phyloP scores from a whole-genome alignment of 2,797 vertebrate species.

The Hafferia zeledoni region DNA sequence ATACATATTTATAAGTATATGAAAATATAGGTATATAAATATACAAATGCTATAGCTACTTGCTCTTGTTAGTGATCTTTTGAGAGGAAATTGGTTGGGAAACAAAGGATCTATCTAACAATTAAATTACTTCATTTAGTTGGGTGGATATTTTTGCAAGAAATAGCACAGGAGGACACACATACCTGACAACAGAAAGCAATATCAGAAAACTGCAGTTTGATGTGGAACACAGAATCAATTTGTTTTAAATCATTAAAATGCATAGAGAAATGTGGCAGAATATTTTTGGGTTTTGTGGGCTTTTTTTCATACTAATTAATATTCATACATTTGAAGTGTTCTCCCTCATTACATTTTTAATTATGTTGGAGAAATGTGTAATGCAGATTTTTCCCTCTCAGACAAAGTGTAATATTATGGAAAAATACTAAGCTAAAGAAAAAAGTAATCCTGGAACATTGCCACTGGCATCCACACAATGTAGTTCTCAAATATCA shows the following conservation, averaged over 20 bases:
- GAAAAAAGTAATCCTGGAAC: not conserved
- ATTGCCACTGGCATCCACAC: not conserved
- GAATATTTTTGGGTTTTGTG: not conserved
- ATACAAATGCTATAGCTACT: not conserved
- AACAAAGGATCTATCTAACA: not conserved
- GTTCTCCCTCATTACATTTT: not conserved
- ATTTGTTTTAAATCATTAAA: not conserved
- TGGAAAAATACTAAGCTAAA: conserved; percentile 7
- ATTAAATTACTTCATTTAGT: not conserved
- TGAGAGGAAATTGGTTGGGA: not conserved
- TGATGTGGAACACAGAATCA: not conserved
- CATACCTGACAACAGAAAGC: not conserved
- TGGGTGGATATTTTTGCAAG: not conserved
- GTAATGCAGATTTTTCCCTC: not conserved
- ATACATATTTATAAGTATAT: not conserved
- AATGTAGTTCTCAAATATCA: conserved; percentile 36
- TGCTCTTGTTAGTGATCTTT: not conserved
- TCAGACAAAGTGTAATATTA: not conserved
- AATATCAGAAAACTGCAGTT: not conserved
- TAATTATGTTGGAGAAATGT: not conserved
- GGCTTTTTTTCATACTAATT: not conserved
- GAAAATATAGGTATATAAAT: not conserved
- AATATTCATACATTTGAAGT: not conserved
- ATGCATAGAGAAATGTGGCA: not conserved
- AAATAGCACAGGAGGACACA: not conserved